Conservation (phyloP, 2,113 vertebrate genomes). For the Paraplagusia blochii region DNA sequence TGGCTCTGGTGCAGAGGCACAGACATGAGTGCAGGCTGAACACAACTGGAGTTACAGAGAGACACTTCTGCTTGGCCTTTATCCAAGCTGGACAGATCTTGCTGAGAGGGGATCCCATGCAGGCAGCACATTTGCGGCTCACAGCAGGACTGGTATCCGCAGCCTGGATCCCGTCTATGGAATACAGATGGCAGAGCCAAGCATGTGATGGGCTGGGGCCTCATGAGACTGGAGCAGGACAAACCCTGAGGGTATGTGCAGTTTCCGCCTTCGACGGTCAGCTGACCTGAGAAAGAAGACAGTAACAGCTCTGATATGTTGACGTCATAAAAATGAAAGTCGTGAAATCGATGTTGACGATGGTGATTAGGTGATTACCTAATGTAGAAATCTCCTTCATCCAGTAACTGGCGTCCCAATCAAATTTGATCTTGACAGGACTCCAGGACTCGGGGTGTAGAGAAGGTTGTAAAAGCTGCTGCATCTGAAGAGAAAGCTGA, state of each 20-base stretch:
- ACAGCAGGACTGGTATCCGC: conserved; percentile 76
- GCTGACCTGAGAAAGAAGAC: conserved; percentile 76
- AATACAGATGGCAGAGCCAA: conserved; percentile 75
- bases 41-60: conserved; percentile 61
- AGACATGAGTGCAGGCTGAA: conserved; percentile 46
- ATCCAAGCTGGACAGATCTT: conserved; percentile 64
- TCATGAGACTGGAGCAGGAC: conserved; percentile 76
- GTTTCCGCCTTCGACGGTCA: conserved; percentile 84
- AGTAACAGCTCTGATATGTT: conserved; percentile 6
- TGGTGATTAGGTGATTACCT: conserved; percentile 73
- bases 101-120: conserved; percentile 75
- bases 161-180: conserved; percentile 75
- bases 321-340: neutral
- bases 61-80: conserved; percentile 70
- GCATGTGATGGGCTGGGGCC: conserved; percentile 78
- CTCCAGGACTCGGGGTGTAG: conserved; percentile 79
- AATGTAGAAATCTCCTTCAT: conserved; percentile 90
- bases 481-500: conserved; percentile 96
- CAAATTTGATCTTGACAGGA: conserved; percentile 91
- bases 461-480: conserved; percentile 86
- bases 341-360: neutral
- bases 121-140: conserved; percentile 82
- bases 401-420: conserved; percentile 98
- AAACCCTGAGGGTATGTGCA: conserved; percentile 74
- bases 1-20: conserved; percentile 56